Evolutionary conservation across 1,140 invertebrate genomes (phyloP).

Genomic region (Atopsyche davidsoni): DNA sequence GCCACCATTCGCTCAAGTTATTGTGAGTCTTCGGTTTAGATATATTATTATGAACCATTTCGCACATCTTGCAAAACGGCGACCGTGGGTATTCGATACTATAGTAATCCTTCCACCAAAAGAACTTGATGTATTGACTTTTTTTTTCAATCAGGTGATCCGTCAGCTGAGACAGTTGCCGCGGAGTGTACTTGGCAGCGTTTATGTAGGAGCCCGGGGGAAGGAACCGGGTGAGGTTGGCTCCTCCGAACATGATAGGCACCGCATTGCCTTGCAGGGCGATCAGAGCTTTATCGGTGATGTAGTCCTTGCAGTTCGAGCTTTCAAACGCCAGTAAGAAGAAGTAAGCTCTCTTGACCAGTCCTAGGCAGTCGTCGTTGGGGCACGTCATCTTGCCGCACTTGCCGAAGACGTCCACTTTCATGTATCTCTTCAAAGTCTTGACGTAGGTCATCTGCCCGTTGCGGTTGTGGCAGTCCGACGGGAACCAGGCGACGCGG

Average conservation of each 20-base stretch:
- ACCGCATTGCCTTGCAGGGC: slow-evolving; percentile 40
- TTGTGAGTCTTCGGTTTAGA: slow-evolving; percentile 4
- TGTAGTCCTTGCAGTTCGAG: slow-evolving; percentile 48
- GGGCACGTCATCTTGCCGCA: slow-evolving; percentile 45
- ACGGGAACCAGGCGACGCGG: slow-evolving; percentile 55
- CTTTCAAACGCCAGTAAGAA: slow-evolving; percentile 64
- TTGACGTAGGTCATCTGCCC: slow-evolving; percentile 48
- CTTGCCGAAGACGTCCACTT: slow-evolving; percentile 60
- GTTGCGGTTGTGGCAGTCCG: slow-evolving; percentile 52
- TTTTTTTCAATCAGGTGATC: slow-evolving; percentile 41
- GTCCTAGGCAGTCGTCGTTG: slow-evolving; percentile 37
- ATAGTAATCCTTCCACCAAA: slow-evolving; percentile 45
- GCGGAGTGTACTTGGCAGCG: slow-evolving; percentile 47
- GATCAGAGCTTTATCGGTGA: slow-evolving; percentile 55
- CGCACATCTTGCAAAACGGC: slow-evolving; percentile 13
- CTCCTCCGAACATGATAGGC: slow-evolving; percentile 53
- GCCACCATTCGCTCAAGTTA: slow-evolving; percentile 15
- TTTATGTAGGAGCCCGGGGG: slow-evolving; percentile 54
- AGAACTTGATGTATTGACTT: slow-evolving; percentile 45
- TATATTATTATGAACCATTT: slow-evolving; percentile 6
- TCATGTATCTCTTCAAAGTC: slow-evolving; percentile 50
- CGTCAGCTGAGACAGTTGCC: slow-evolving; percentile 49
- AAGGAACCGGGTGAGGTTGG: slow-evolving; percentile 49
- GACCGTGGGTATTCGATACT: too few relatives aligned
- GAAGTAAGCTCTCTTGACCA: slow-evolving; percentile 48